Base-by-base conservation (phyloP, 2,888 invertebrate genomes). In the Lobophora halterata region DNA sequence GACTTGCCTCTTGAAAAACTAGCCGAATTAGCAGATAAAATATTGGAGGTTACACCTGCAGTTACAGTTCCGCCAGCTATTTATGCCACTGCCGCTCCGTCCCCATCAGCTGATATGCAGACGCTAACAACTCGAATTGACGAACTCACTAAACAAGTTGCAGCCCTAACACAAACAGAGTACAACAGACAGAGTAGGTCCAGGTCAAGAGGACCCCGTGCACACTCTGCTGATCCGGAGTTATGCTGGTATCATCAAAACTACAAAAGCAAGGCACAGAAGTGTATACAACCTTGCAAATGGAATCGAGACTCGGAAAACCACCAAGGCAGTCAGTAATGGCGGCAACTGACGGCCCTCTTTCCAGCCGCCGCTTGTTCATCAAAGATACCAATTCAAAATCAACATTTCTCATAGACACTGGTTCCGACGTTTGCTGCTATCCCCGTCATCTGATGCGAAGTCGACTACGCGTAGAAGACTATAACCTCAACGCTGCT, bases 351-450 rank as follows among this genome's bases (percentile, higher is more conserved):
- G 23, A 23, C 51, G 45, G 49, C 34, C 37, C 36, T 34, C 7
- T 29, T n/a, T 19, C 54, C 6, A 30, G 58, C 49, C 56, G 58
- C 40, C 31, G n/a, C n/a, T n/a, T 58, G 17, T 59, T 59, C 27
- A 32, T 64, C 5, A 52, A 48, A 0, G 61, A 64, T 13, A 34
- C 32, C 3, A 40, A 8, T 3, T 28, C 54, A 1, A 57, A 59
- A 24, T 32, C 40, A 11, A 48, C 42, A 21, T 61, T 42, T 35
- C 38, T 61, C 2, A 23, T 23, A 23, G 23, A 23, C 11, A 23
- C 23, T 11, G 11, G 23, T 5, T 23, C 23, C 23, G 46, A 48
- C 35, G 14, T 51, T 19, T 49, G 53, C 24, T 36, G 50, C 5
- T 19, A 47, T 10, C 37, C 50, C 6, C 35, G 44, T 7, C 19